A percentile compares a stretch with the other conserved stretches of the same genome.
These are phyloP conservation scores for Leptoteleia sp. DNA, from an alignment of 1,140 invertebrate species.

Conservation along the genomic window DNA sequence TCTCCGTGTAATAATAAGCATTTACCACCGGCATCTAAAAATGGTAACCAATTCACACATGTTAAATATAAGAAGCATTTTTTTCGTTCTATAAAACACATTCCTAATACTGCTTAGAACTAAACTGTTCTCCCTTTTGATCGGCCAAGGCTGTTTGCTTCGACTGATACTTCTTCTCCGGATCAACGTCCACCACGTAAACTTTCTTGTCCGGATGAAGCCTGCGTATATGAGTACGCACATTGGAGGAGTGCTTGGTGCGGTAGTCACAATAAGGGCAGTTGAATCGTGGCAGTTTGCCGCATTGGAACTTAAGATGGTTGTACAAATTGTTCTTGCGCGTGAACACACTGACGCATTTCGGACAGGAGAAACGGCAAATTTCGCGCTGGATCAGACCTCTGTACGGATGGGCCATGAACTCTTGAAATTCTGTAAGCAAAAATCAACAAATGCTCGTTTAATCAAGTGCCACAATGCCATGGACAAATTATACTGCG, in stretches of 20 bases:
- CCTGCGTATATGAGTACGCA: conserved; percentile 74
- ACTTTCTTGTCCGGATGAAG: conserved; percentile 65
- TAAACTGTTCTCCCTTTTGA: background rate
- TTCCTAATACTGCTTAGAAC: conserved; percentile 16
- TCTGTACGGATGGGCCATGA: conserved; percentile 12
- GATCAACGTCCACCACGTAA: conserved; percentile 66
- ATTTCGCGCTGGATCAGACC: conserved; percentile 10
- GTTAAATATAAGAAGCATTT: too few species aligned
- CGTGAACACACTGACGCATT: conserved; percentile 80
- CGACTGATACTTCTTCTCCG: conserved; percentile 21
- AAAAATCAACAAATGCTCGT: conserved; percentile 17
- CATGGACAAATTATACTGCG: background rate
- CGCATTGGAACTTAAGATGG: conserved; percentile 83
- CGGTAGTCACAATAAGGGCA: conserved; percentile 80
- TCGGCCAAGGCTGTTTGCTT: background rate
- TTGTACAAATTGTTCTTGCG: conserved; percentile 84
- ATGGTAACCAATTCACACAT: too few species aligned
- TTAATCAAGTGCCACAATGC: background rate
- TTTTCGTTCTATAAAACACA: too few species aligned
- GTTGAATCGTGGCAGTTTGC: conserved; percentile 82
- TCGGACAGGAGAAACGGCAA: conserved; percentile 34
- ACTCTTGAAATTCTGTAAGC: conserved; percentile 32
- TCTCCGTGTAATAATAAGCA: too few species aligned
- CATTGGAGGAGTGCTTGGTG: conserved; percentile 72
- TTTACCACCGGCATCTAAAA: too few species aligned